Conservation (phyloP, 2,797 vertebrate genomes). For the Pelochelys cantorii region DNA sequence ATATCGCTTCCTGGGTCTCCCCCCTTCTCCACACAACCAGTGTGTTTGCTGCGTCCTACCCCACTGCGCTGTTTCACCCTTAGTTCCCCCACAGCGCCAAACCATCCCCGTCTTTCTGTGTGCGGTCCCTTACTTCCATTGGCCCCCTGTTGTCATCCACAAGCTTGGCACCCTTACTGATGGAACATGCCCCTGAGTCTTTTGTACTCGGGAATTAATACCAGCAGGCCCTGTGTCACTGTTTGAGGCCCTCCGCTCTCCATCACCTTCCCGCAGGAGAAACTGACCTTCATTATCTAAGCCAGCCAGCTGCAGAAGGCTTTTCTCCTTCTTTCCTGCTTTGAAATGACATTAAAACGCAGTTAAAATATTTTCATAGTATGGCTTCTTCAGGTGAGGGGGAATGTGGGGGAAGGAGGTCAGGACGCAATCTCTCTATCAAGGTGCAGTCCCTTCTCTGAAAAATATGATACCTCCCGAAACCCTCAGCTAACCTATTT, state of each 20-base stretch:
- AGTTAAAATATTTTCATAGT: background rate
- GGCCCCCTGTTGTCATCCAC: background rate
- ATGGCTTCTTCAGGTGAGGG: accelerated
- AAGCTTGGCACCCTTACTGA: background rate
- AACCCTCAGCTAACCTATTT: accelerated
- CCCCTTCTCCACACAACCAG: background rate
- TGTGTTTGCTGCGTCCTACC: background rate
- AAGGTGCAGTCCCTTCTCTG: background rate
- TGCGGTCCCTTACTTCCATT: background rate
- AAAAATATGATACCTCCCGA: accelerated
- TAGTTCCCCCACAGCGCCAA: background rate
- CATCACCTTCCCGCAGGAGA: background rate
- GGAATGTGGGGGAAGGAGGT: background rate
- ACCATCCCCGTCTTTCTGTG: background rate
- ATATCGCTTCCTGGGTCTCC: background rate
- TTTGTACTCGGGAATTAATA: background rate
- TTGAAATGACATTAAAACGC: background rate
- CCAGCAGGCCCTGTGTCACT: background rate
- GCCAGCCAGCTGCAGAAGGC: background rate
- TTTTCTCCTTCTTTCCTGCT: background rate
- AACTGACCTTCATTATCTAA: background rate
- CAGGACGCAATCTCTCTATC: accelerated
- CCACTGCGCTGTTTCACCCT: background rate
- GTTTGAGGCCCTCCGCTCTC: background rate
- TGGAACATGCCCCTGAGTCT: background rate